These are phyloP conservation scores for Peromyscus attwateri DNA, from an alignment of 2,797 vertebrate species.

Conservation along the genomic window DNA sequence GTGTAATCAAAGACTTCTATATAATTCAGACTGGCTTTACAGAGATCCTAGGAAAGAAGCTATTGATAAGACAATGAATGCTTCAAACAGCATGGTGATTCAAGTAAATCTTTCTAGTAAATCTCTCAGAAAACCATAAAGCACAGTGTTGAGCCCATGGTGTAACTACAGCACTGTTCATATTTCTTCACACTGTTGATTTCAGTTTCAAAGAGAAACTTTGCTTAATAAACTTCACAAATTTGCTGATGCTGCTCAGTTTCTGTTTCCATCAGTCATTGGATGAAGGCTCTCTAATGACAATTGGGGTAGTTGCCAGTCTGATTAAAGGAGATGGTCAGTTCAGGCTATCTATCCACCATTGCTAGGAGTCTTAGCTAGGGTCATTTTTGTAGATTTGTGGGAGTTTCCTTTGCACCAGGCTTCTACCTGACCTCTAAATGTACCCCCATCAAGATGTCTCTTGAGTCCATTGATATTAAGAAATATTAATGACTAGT, in stretches of 20 bases:
- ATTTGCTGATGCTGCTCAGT: constrained; percentile 93
- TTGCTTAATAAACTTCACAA: constrained; percentile 90
- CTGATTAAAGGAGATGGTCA: too few species aligned
- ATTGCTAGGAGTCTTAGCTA: too few species aligned
- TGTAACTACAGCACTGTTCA: constrained; percentile 96
- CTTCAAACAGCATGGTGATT: constrained; percentile 89
- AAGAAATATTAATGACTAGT: too few species aligned
- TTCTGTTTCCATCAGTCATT: constrained; percentile 75
- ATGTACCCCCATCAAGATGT: too few species aligned
- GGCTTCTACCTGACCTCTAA: too few species aligned
- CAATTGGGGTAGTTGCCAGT: too few species aligned
- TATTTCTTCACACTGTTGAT: constrained; percentile 90
- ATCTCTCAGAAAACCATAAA: constrained; percentile 95
- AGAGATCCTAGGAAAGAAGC: constrained; percentile 96
- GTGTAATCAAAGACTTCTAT: constrained; percentile 92
- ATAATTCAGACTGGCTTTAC: constrained; percentile 95
- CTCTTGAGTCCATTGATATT: too few species aligned
- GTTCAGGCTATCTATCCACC: too few species aligned
- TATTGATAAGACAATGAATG: constrained; percentile 95
- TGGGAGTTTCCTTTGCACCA: too few species aligned
- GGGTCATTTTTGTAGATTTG: too few species aligned
- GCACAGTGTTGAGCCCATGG: constrained; percentile 94
- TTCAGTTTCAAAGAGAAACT: constrained; percentile 89
- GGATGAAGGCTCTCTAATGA: too few species aligned
- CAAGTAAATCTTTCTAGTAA: constrained; percentile 94